phyloP scores from a whole-genome alignment of 2,888 invertebrate species.

The Lampropteryx suffumata region DNA sequence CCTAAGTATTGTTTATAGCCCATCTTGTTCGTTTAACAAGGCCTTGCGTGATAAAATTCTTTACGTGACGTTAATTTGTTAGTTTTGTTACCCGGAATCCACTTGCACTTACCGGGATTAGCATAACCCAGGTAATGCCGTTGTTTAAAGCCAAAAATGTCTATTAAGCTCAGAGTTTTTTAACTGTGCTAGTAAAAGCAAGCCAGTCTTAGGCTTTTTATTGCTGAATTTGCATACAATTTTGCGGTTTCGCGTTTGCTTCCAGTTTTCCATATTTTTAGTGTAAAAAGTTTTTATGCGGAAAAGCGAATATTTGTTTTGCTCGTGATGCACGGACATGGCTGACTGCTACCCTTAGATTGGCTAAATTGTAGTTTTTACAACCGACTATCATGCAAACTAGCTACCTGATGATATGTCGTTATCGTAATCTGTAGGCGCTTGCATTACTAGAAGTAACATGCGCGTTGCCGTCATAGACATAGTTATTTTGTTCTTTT shows the following conservation, averaged over 20 bases:
- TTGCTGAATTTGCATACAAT: conserved; percentile 25
- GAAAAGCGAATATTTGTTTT: conserved; percentile 6
- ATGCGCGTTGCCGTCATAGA: too few species aligned
- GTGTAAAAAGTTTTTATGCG: conserved; percentile 18
- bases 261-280: conserved; percentile 11
- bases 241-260: conserved; percentile 7
- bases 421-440: too few species aligned
- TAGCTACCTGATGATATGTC: too few species aligned
- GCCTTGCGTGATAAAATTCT: conserved; percentile 15
- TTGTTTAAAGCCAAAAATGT: neutral
- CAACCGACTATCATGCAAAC: too few species aligned
- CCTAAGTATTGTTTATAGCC: conserved; percentile 25
- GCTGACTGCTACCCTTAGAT: too few species aligned
- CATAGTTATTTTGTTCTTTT: too few species aligned
- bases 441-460: too few species aligned
- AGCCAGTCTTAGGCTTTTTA: conserved; percentile 7
- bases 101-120: neutral
- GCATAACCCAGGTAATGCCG: neutral
- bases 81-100: conserved; percentile 18
- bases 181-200: neutral
- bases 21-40: conserved; percentile 17
- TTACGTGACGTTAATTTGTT: conserved; percentile 18
- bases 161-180: neutral
- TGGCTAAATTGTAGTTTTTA: too few species aligned
- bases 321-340: neutral